Conservation (phyloP, 2,888 invertebrate genomes). For the Pammene fasciana region DNA sequence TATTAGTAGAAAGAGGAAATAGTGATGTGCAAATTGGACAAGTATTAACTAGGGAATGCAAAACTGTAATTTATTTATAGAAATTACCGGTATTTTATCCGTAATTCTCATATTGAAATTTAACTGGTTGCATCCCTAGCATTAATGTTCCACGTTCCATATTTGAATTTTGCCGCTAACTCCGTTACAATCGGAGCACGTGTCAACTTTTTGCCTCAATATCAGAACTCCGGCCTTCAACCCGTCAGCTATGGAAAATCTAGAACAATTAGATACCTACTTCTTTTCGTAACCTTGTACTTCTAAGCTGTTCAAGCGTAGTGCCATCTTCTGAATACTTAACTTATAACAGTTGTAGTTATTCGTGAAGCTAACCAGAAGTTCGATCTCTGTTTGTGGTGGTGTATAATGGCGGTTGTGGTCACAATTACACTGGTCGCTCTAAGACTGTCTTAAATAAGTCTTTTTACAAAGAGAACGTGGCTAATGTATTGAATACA, state of each 20-base stretch:
- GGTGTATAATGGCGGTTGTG: no score
- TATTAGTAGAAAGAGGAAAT: no score
- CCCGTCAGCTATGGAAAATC: slow-evolving; percentile 1
- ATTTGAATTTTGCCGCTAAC: neutral
- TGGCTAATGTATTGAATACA: slow-evolving; percentile 19
- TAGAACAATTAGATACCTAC: neutral
- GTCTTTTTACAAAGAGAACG: neutral
- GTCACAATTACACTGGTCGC: neutral
- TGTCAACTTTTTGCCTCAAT: neutral
- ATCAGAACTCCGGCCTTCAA: neutral
- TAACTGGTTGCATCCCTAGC: no score
- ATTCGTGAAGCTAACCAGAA: no score
- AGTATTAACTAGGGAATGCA: no score
- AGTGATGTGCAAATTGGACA: no score
- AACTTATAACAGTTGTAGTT: neutral
- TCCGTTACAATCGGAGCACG: neutral
- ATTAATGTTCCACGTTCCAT: neutral
- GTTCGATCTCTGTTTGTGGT: no score
- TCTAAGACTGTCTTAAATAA: neutral
- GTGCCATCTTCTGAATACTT: slow-evolving; percentile 2
- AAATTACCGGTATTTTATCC: no score
- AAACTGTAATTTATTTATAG: no score
- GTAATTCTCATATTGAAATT: no score
- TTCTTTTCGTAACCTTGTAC: slow-evolving; percentile 4
- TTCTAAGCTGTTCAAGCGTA: neutral